Base-by-base conservation (phyloP, 1,140 invertebrate species). In the Phymorhynchus buccinoides region DNA sequence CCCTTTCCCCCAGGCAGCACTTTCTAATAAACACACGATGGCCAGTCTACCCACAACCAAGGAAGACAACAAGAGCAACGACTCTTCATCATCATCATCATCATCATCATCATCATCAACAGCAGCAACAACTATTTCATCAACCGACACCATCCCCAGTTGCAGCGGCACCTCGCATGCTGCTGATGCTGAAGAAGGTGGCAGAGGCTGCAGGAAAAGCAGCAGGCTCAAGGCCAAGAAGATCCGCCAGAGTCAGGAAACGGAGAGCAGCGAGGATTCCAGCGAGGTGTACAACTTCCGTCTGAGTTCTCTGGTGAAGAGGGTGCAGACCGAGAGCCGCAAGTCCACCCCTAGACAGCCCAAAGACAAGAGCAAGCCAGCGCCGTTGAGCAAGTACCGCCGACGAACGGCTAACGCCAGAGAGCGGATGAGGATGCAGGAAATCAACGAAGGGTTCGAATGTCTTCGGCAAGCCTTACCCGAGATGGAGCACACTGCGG, bases 381-480 rank as follows among this genome's bases (percentile, higher is more conserved):
- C 97, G 71, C 97, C 97, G 1, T 94, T 98, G 84, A 97, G 96
- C 94, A 98, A 97, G 93, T 98, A 98, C 93, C 93, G 97, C 35
- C 94, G 97, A 86, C 97, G 97, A 94, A 97, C 97, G 3, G 97
- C 97, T 1, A 98, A 98, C 94, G 96, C 97, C 0, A 93, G 97
- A 6, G 97, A 98, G 93, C 92, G 97, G 42, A 95, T 95, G 81
- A 94, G 97, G 77, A 98, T 98, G 97, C 94, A 96, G 80, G 97
- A 98, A 91, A 97, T 98, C 86, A 98, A 98, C 93, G 94, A 95
- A 75, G 97, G 97, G 0, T 98, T 97, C 93, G 96, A 97, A 92
- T 94, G 95, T 2, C 94, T 98, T 0, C 94, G 96, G 35, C 94
- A 95, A 62, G 96, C 95, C 12, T 96, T 98, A 1, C 97, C 97